Percentiles rank a stretch among this genome's conserved stretches.
These are phyloP conservation scores for Anthoscopus minutus DNA, from an alignment of 2,113 vertebrate genomes.

Conservation along the genomic window DNA sequence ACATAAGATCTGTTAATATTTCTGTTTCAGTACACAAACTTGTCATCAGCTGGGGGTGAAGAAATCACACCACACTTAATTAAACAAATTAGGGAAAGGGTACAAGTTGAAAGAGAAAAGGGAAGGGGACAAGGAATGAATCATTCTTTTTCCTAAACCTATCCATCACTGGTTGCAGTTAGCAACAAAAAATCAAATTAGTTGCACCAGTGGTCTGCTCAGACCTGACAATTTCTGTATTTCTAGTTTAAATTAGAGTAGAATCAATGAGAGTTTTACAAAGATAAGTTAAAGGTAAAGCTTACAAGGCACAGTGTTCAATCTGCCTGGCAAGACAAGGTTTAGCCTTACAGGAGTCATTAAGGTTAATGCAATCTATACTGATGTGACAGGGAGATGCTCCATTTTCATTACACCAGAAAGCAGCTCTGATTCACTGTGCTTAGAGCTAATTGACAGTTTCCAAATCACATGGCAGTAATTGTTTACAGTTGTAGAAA, in stretches of 20 bases:
- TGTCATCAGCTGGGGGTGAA: neutral
- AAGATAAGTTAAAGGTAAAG: conserved; percentile 30
- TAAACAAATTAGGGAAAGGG: neutral
- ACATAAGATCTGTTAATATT: conserved; percentile 6
- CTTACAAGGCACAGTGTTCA: neutral
- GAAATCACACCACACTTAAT: neutral
- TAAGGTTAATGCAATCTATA: conserved; percentile 49
- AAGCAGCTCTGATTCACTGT: conserved; percentile 33
- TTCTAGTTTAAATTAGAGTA: conserved; percentile 29
- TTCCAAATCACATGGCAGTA: conserved; percentile 26
- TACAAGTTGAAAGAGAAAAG: neutral
- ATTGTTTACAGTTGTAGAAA: conserved; percentile 44
- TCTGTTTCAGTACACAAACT: conserved; percentile 21
- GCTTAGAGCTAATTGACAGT: conserved; percentile 40
- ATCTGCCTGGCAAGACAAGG: conserved; percentile 12
- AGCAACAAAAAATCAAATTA: conserved; percentile 51
- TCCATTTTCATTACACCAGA: conserved; percentile 37
- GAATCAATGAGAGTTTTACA: conserved; percentile 42
- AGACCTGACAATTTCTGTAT: conserved; percentile 26
- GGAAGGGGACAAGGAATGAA: neutral
- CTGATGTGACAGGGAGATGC: neutral
- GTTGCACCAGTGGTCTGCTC: conserved; percentile 30
- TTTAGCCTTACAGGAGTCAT: conserved; percentile 46
- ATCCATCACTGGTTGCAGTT: conserved; percentile 8
- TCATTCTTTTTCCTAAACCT: neutral